phyloP scores from a whole-genome alignment of 2,797 vertebrate species.

The Moxostoma hubbsi region DNA sequence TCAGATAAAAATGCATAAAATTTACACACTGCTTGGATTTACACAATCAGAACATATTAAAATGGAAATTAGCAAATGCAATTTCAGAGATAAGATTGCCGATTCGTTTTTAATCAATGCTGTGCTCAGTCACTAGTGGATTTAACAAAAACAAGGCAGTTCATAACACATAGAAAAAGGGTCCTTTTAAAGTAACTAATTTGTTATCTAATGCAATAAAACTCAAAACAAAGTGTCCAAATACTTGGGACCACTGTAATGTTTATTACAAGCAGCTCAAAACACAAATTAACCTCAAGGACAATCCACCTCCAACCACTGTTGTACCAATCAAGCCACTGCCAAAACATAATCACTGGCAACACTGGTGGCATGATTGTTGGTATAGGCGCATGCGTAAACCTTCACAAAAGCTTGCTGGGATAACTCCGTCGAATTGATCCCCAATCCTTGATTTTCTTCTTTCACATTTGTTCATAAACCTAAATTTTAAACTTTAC shows the following conservation, averaged over 20 bases:
- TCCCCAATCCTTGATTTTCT: too few relatives aligned
- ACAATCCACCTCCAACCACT: not conserved
- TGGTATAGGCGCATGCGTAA: too few relatives aligned
- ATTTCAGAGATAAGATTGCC: not conserved
- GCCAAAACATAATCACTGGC: not conserved
- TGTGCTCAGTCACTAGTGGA: not conserved
- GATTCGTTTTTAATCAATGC: not conserved
- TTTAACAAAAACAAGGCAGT: slow-evolving; percentile 4
- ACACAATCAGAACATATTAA: not conserved
- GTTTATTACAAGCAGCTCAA: not conserved
- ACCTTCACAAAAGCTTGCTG: too few relatives aligned
- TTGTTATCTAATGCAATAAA: not conserved
- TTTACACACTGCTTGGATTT: not conserved
- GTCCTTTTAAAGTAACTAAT: not conserved
- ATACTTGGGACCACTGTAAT: not conserved
- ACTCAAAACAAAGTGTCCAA: not conserved
- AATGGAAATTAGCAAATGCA: slow-evolving; percentile 12
- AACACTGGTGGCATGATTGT: too few relatives aligned
- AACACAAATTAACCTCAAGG: not conserved
- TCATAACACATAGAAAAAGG: not conserved
- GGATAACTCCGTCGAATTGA: too few relatives aligned
- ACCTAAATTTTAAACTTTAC: too few relatives aligned
- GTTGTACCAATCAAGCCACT: not conserved
- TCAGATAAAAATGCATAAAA: not conserved
- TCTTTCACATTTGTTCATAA: too few relatives aligned